A percentile compares a stretch with the other conserved stretches of the same genome.
phyloP scores from a whole-genome alignment of 2,113 vertebrate genomes.

The human region DNA sequence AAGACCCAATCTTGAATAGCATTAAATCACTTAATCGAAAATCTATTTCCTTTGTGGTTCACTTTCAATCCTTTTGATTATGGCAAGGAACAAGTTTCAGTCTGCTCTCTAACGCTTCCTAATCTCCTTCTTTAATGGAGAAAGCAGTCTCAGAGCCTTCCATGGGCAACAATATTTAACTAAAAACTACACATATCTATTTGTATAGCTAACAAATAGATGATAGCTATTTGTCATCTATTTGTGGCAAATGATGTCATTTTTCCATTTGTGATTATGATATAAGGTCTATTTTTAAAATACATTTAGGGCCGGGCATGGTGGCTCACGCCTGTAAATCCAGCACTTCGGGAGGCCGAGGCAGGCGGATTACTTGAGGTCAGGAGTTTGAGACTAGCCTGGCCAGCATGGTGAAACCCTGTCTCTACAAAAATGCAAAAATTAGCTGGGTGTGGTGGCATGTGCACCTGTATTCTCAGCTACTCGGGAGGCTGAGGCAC shows the following conservation, averaged over 20 bases:
- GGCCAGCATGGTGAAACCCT: too few species aligned
- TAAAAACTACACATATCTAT: neutral
- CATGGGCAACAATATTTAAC: neutral
- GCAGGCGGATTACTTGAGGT: too few species aligned
- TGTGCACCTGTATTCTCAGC: too few species aligned
- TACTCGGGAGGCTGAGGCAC: too few species aligned
- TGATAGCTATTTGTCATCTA: neutral
- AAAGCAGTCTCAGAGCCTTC: neutral
- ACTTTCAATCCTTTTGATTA: neutral
- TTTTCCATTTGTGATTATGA: constrained; percentile 20
- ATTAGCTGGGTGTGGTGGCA: too few species aligned
- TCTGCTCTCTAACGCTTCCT: neutral
- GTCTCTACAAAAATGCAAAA: too few species aligned
- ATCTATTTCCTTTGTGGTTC: neutral
- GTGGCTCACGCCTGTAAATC: too few species aligned
- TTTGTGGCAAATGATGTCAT: neutral
- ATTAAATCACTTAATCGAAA: neutral
- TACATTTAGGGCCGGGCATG: neutral
- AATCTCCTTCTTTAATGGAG: neutral
- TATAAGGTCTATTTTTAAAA: constrained; percentile 7
- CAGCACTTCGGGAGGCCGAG: too few species aligned
- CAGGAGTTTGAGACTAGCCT: too few species aligned
- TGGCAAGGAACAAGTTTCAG: neutral
- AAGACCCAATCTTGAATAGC: neutral
- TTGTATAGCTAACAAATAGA: too few species aligned